A percentile compares a stretch with the other conserved stretches of the same genome.
Evolutionary conservation across 2,888 invertebrate genomes (phyloP).

Genomic region (Sinotaia quadrata): DNA sequence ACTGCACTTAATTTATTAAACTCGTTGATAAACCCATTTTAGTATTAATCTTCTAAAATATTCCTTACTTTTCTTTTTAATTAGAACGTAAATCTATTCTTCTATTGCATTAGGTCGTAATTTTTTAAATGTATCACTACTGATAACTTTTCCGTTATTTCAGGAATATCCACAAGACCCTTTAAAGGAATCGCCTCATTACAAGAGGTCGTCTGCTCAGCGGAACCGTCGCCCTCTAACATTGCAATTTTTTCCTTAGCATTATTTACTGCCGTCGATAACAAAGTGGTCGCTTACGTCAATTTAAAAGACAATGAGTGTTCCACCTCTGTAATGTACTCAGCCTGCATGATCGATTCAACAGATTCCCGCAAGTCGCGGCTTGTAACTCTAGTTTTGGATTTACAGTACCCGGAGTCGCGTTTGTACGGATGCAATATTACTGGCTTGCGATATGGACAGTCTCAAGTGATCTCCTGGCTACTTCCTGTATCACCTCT

Average conservation of each 20-base stretch:
- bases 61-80: no score
- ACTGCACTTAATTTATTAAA: no score
- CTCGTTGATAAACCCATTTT: no score
- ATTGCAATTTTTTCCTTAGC: background rate
- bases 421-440: constrained; percentile 4
- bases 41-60: no score
- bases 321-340: background rate
- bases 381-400: background rate
- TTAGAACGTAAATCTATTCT: no score
- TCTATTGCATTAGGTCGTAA: no score
- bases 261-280: background rate
- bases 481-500: background rate
- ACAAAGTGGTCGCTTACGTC: background rate
- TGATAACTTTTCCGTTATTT: no score
- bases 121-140: no score
- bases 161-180: background rate
- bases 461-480: background rate
- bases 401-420: background rate
- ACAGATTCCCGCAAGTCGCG: background rate
- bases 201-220: background rate
- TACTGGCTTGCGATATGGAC: background rate
- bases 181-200: background rate
- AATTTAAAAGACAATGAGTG: background rate
- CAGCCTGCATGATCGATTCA: background rate
- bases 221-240: background rate